A percentile compares a stretch with the other conserved stretches of the same genome.
Conservation (phyloP, 1,140 invertebrate species). For the Eulimnadia texana region DNA sequence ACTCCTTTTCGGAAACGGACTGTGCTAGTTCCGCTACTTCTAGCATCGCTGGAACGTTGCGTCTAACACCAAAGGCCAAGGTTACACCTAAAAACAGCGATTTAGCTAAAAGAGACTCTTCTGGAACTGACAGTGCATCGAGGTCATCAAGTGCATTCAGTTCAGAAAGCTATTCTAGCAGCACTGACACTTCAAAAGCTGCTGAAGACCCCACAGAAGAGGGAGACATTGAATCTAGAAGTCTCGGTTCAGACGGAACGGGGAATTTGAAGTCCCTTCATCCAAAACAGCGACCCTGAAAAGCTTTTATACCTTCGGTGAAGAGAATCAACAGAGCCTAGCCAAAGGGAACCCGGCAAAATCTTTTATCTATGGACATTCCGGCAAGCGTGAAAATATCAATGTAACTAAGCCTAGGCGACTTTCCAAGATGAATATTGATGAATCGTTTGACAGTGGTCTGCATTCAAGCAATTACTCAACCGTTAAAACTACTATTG, state of each 20-base stretch:
- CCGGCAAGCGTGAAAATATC: background rate
- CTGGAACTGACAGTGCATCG: background rate
- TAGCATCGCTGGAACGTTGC: conserved; percentile 2
- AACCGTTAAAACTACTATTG: background rate
- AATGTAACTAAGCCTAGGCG: background rate
- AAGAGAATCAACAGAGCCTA: background rate
- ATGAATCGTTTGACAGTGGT: conserved; percentile 14
- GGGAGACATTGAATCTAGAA: background rate
- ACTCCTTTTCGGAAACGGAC: conserved; percentile 17
- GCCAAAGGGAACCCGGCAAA: background rate
- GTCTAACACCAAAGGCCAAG: background rate
- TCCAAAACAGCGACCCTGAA: background rate
- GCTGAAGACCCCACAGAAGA: background rate
- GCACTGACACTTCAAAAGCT: background rate
- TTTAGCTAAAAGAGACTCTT: background rate
- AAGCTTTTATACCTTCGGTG: conserved; percentile 8
- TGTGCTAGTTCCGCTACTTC: conserved; percentile 9
- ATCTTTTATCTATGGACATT: background rate
- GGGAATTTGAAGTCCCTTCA: background rate
- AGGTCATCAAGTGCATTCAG: background rate
- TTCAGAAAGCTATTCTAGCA: background rate
- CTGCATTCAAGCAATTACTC: conserved; percentile 12
- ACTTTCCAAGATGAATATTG: background rate
- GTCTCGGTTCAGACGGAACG: conserved; percentile 4
- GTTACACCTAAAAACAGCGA: background rate